phyloP scores from a whole-genome alignment of 2,113 vertebrate species.

The Erinaceus europaeus region DNA sequence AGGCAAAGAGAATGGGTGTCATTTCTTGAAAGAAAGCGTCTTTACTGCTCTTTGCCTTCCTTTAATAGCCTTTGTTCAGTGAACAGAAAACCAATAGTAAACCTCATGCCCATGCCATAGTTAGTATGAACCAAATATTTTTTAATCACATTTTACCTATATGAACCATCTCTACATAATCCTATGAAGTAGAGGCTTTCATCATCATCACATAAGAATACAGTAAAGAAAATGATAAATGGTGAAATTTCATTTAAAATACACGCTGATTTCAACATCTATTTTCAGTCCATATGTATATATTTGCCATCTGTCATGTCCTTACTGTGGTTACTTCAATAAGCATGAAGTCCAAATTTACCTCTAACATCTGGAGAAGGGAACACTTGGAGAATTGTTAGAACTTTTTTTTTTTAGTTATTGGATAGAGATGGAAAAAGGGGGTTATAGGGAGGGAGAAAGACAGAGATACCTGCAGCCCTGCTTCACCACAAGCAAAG shows the following conservation, averaged over 20 bases:
- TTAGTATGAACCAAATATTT: not conserved
- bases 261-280: not conserved
- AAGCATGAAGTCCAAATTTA: not conserved
- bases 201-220: not conserved
- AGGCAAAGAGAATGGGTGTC: not conserved
- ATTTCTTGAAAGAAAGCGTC: not conserved
- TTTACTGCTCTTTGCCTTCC: not conserved
- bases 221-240: too few species aligned
- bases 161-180: not conserved
- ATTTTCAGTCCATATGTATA: not conserved
- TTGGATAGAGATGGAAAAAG: too few species aligned
- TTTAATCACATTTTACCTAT: not conserved
- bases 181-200: not conserved
- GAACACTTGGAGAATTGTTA: not conserved
- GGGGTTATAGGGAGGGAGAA: too few species aligned
- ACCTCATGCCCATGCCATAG: not conserved
- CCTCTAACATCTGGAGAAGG: not conserved
- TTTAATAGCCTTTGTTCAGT: not conserved
- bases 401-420: not conserved
- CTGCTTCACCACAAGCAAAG: too few species aligned
- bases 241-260: not conserved
- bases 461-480: too few species aligned
- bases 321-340: not conserved
- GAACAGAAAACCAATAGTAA: not conserved
- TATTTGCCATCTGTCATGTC: not conserved